A percentile compares a stretch with the other conserved stretches of the same genome.
Conservation (phyloP, 1,140 invertebrate genomes). For the Drosophila arawakana region DNA sequence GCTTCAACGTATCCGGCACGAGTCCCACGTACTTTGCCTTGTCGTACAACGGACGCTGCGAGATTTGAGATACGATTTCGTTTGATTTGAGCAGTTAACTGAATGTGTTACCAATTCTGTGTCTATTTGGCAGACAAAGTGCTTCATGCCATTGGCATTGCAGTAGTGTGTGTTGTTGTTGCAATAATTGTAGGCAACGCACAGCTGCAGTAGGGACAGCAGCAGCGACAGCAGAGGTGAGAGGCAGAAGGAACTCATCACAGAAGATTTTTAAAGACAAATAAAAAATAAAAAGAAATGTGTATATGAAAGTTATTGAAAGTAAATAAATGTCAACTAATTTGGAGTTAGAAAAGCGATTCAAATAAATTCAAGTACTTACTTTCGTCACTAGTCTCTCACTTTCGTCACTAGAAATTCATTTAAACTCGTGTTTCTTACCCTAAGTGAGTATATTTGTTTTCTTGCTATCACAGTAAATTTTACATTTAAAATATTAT, state of each 20-base stretch:
- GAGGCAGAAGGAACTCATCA: not conserved
- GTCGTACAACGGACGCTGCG: not conserved
- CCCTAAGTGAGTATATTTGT: no score
- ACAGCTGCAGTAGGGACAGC: not conserved
- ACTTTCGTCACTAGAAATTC: no score
- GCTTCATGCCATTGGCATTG: constrained; percentile 1
- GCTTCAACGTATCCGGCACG: constrained; percentile 4
- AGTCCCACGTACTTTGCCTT: not conserved
- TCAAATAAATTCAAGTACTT: no score
- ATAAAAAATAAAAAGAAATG: not conserved
- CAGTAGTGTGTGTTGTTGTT: constrained; percentile 45
- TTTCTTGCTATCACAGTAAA: no score
- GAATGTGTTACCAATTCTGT: constrained; percentile 22
- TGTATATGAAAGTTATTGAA: not conserved
- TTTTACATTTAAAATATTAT: no score
- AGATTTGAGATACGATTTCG: not conserved
- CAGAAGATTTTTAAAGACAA: constrained; percentile 8
- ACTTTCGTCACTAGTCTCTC: no score
- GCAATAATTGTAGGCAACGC: constrained; percentile 53
- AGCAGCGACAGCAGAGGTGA: constrained; percentile 6
- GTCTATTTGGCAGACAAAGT: constrained; percentile 47
- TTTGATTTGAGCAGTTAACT: no score
- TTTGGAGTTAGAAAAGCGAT: no score
- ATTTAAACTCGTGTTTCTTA: no score
- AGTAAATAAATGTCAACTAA: not conserved